These are phyloP conservation scores for Erebia epiphron DNA, from an alignment of 2,888 invertebrate genomes.

Conservation along the genomic window DNA sequence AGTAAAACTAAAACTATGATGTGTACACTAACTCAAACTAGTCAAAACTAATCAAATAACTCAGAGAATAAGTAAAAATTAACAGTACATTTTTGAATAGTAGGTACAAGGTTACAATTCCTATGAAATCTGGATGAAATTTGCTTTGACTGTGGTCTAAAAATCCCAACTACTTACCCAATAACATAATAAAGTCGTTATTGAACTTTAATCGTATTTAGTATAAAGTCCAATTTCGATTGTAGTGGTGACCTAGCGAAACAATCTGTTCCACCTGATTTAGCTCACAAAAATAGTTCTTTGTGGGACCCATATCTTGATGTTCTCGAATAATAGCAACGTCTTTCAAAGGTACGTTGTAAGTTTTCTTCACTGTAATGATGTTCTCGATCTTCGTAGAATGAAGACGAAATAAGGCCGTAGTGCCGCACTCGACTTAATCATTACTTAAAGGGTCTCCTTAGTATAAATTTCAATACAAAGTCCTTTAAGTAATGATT, in stretches of 20 bases:
- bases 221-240: constrained; percentile 1
- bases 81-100: not conserved
- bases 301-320: constrained; percentile 25
- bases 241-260: constrained; percentile 36
- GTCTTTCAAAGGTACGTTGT: constrained; percentile 16
- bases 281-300: constrained; percentile 29
- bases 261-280: constrained; percentile 30
- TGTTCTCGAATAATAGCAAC: constrained; percentile 13
- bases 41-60: constrained; percentile 5
- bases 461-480: too few species aligned
- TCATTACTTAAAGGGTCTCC: too few species aligned
- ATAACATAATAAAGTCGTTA: constrained; percentile 5
- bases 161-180: constrained; percentile 8
- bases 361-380: constrained; percentile 18
- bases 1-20: constrained; percentile 31
- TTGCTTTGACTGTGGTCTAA: not conserved
- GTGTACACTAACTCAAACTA: constrained; percentile 14
- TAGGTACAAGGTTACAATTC: not conserved
- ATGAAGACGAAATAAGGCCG: constrained; percentile 20
- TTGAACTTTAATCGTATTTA: not conserved
- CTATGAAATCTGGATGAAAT: constrained; percentile 15
- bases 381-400: constrained; percentile 22
- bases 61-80: not conserved
- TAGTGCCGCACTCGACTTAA: too few species aligned
- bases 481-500: too few species aligned